Evolutionary conservation across 2,888 invertebrate species (phyloP), one percentile per base, ranked within the genome.

Genomic region (Adineta ricciae): DNA sequence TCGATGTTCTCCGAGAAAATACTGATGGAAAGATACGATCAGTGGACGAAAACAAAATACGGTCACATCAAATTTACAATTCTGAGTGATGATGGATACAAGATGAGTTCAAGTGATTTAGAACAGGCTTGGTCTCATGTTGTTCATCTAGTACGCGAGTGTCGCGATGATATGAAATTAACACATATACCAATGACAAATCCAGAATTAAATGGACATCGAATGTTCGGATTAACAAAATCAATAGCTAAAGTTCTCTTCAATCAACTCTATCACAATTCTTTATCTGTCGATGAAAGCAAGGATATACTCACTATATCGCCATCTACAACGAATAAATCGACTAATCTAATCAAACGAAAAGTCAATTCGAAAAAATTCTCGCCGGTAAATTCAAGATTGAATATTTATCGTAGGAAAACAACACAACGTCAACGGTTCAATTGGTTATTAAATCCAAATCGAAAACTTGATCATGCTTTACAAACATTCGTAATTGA

Each of bases 371-470:
- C 46, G 5, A 46, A 78, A 24, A 38, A 41, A 5, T 7, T n/a
- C 3, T 41, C 21, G 4, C 32, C 64, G 32, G 27, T 32, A 64
- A 24, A n/a, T 78, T 78, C 78, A 78, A 78, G 41, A 78, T 41
- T 24, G 41, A 78, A 38, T 78, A n/a, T 41, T 2, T 78, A 41
- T 41, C 41, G n/a, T 3, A 24, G 78, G 41, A 78, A 41, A 78
- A 24, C 38, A 41, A 38, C n/a, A n/a, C 14, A 38, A 41, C 38
- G 78, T 41, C 78, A 78, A 78, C 7, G 78, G 41, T 78, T 78
- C 41, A 41, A 41, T 41, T 78, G 78, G 78, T 78, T 78, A 78
- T 78, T 78, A 78, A 78, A 78, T 78, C 78, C 21, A 24, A 41
- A 24, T n/a, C 24, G 78, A 78, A 78, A 78, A 21, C 38, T 78